Evolutionary conservation across 2,113 vertebrate species (phyloP).

Genomic region (Plestiodon gilberti): DNA sequence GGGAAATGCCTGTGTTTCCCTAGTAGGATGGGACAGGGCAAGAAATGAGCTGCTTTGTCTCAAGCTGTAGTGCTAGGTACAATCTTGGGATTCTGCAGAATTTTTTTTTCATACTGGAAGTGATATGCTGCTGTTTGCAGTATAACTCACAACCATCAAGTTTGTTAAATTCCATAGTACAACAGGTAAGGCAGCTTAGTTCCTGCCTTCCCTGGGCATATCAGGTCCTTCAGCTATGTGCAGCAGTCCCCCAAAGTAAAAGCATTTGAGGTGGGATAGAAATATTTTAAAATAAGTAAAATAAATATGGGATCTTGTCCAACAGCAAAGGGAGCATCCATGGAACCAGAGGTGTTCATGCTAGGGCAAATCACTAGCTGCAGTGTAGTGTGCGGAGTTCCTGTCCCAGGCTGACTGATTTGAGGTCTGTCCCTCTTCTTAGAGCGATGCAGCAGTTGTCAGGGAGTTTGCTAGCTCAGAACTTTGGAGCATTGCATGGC

Average conservation of each 20-base stretch:
- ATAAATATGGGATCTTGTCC: neutral
- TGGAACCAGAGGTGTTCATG: neutral
- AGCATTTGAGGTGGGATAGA: neutral
- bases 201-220: neutral
- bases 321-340: neutral
- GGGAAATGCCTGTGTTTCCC: neutral
- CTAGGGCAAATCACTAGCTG: neutral
- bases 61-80: neutral
- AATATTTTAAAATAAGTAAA: neutral
- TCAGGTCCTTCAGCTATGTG: neutral
- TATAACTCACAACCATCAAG: neutral
- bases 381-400: neutral
- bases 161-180: neutral
- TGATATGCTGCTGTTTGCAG: neutral
- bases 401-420: too few relatives aligned
- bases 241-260: neutral
- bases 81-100: neutral
- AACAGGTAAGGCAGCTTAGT: neutral
- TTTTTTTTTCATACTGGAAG: neutral
- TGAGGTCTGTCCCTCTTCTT: neutral
- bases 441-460: conserved; percentile 51
- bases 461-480: conserved; percentile 68
- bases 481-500: conserved; percentile 74
- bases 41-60: neutral
- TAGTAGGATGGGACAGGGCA: neutral